Percentiles rank a stretch among this genome's conserved stretches.
Conservation (phyloP, 23 tunicate genomes). For the Ciona savignyi region DNA sequence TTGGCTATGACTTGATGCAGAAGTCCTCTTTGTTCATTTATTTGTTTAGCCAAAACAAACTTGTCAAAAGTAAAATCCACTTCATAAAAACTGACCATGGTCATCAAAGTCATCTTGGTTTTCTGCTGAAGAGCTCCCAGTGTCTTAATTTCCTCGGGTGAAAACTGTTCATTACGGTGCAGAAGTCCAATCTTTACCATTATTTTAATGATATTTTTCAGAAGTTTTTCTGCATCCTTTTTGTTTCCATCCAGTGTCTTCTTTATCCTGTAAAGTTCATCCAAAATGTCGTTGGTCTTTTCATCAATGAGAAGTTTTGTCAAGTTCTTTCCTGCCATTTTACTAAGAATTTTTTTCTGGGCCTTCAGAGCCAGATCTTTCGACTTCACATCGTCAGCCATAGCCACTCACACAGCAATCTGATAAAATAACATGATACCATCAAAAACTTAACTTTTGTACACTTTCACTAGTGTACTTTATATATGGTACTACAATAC, state of each 20-base stretch:
- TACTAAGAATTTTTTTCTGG: constrained; percentile 90
- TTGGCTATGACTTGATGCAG: constrained; percentile 62
- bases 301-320: constrained; percentile 85
- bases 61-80: constrained; percentile 86
- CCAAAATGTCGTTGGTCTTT: constrained; percentile 74
- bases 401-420: background rate
- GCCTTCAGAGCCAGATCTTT: constrained; percentile 78
- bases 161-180: constrained; percentile 60
- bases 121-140: constrained; percentile 53
- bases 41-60: constrained; percentile 71
- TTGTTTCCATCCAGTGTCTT: constrained; percentile 28
- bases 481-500: no score
- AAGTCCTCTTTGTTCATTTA: constrained; percentile 54
- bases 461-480: no score
- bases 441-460: no score
- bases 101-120: constrained; percentile 68
- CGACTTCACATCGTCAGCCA: constrained; percentile 67
- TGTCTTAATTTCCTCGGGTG: constrained; percentile 32
- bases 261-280: constrained; percentile 68
- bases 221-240: constrained; percentile 70
- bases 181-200: constrained; percentile 74
- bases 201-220: constrained; percentile 60
- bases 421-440: no score
- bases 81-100: constrained; percentile 78
- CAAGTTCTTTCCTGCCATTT: constrained; percentile 88